These are phyloP conservation scores for Acanthurus lineatus DNA, from an alignment of 2,797 vertebrate genomes.

Conservation along the genomic window DNA sequence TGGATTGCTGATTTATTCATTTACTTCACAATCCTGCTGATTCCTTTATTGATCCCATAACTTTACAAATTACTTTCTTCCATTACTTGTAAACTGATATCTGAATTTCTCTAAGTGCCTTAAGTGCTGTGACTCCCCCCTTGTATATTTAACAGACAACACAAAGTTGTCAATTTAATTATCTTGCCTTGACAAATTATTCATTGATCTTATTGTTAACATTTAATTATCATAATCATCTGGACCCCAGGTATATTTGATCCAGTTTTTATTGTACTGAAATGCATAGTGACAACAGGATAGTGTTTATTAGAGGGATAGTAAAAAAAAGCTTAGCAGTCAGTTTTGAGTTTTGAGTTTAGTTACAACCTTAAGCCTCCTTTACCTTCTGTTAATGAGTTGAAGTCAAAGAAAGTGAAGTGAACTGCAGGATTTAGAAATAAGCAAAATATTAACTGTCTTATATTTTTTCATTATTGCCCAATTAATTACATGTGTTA, in stretches of 20 bases:
- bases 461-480: slow-evolving; percentile 32
- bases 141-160: neutral
- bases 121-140: neutral
- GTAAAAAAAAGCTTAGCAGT: neutral
- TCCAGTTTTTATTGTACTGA: neutral
- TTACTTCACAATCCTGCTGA: slow-evolving; percentile 20
- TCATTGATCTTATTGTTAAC: slow-evolving; percentile 20
- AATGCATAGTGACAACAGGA: neutral
- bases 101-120: neutral
- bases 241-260: neutral
- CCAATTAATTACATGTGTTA: slow-evolving; percentile 40
- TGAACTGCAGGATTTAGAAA: slow-evolving; percentile 3
- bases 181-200: neutral
- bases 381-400: neutral
- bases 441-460: slow-evolving; percentile 12
- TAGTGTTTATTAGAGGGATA: too few relatives aligned
- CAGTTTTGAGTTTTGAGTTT: neutral
- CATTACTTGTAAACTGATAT: neutral
- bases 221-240: slow-evolving; percentile 3
- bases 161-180: neutral
- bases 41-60: slow-evolving; percentile 7
- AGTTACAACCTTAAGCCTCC: neutral
- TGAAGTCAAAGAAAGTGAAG: neutral
- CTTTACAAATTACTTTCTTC: slow-evolving; percentile 14
- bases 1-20: slow-evolving; percentile 33